Base-by-base conservation (phyloP, 2,888 invertebrate species). In the Alcis repandata region DNA sequence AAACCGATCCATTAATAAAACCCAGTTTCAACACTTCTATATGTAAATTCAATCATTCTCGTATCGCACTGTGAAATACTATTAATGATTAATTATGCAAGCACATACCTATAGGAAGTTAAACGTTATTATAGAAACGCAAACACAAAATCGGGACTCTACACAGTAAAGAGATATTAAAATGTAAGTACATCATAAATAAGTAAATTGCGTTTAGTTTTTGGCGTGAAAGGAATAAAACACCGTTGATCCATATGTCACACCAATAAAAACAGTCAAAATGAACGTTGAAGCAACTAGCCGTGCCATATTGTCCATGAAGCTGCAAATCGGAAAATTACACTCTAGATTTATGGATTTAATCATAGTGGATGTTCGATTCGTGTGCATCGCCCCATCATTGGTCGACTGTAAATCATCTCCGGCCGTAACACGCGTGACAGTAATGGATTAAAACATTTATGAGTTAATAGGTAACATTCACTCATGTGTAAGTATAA, bases 281-380 rank as follows among this genome's bases (percentile, higher is more conserved):
- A 67, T 59, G 48, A 60, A 65, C 57, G 53, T 32, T 15, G 17
- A 33, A 19, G 32, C 59, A 51, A 53, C 56, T 59, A 54, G 11
- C 32, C 15, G 13, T 36, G 0, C 43, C 63, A 66, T 59, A 66
- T 60, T 41, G 38, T 63, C 43, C 49, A 56, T 58, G 43, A 40
- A 41, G 58, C 48, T 56, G 66, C 62, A 68, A 69, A 70, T 67
- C 67, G 62, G 67, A 64, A 64, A 70, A 70, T 72, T 68, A 59
- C 64, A 68, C 63, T 43, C 59, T 45, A 60, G 70, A 88, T 88
- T 88, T 88, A 87, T 87, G 84, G 74, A 71, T 74, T 82, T 84
- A 85, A 87, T 86, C 84, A 84, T 78, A 83, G 79, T 79, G 80
- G 83, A 85, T 83, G 79, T 83, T 85, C 82, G 78, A 86, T 76